Evolutionary conservation across 2,113 vertebrate species (phyloP).

Genomic region (Trogon surrucura): DNA sequence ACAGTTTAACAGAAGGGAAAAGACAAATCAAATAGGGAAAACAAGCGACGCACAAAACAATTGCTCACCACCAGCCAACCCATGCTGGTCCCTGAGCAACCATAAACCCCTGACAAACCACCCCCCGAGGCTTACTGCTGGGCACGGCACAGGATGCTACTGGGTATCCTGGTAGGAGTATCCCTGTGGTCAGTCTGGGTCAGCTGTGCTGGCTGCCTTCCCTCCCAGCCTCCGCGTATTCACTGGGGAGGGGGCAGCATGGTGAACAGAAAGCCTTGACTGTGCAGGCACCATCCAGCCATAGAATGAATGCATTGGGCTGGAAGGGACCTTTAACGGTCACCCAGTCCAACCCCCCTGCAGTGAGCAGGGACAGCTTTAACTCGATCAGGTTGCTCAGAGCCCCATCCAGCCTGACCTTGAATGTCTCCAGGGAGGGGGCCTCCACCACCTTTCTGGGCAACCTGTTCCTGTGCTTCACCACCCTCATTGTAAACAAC

Average conservation of each 20-base stretch:
- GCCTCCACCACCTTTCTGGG: no score
- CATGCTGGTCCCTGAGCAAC: not conserved
- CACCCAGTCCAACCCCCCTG: no score
- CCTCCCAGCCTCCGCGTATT: not conserved
- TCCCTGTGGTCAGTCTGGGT: fast-evolving
- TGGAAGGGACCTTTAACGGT: no score
- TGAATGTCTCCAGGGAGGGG: no score
- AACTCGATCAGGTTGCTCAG: no score
- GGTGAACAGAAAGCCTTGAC: not conserved
- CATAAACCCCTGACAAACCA: not conserved
- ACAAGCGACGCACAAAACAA: not conserved
- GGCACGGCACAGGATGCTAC: fast-evolving
- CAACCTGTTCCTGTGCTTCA: no score
- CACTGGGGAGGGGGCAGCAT: fast-evolving
- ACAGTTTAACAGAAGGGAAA: not conserved
- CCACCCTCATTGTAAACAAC: no score
- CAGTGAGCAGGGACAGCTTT: no score
- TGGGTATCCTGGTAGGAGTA: no score
- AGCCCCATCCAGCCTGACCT: no score
- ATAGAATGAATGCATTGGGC: no score
- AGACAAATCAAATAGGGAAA: not conserved
- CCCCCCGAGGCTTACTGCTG: no score
- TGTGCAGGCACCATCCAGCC: not conserved
- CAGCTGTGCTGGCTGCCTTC: fast-evolving
- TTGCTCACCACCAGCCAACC: not conserved